Base-by-base conservation (phyloP, 2,888 invertebrate species). In the Anoncus sp. region DNA sequence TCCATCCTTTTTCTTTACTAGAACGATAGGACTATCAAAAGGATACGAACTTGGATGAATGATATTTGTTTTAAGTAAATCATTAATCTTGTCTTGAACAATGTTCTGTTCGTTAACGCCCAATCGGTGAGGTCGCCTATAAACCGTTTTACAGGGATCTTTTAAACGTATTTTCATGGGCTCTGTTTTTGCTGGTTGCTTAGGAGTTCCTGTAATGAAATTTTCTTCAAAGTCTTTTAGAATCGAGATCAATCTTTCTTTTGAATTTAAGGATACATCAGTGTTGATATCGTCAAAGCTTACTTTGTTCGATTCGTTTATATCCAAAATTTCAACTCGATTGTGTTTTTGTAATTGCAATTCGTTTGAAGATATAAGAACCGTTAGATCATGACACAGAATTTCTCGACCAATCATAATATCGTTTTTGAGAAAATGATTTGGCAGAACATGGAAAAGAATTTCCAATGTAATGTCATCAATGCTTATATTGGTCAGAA, bases 101-200 rank as follows among this genome's bases (percentile, higher is more conserved):
- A 20, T 47, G 18, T 47, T 47, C 47, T 47, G 47, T 47, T 47
- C 47, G 2, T 7, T 10, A 10, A 47, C 47, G 10, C 47, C 20
- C 20, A 47, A 47, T 47, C 47, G 5, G 20, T 47, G 20, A 47
- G 47, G 47, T 47, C 47, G 47, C 10, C 47, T 47, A 47, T 47
- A 47, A 18, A 47, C 18, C 20, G 47, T 47, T 18, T 47, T 47
- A 16, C 47, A 47, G 10, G 18, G 47, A 18, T 47, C 47, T 47
- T 47, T 47, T 47, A 47, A 47, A 4, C 47, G 47, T 18, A 47
- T 47, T 18, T 47, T 47, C 47, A 47, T 47, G 47, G 18, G 47
- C 16, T 47, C 47, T 47, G 47, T 47, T 16, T 47, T 47, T 18
- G 47, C 47, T 6, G 47, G 47, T 47, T 47, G 47, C 20, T 47